These are phyloP conservation scores for Malurus cyaneus DNA, from an alignment of 2,113 vertebrate species.

Conservation along the genomic window DNA sequence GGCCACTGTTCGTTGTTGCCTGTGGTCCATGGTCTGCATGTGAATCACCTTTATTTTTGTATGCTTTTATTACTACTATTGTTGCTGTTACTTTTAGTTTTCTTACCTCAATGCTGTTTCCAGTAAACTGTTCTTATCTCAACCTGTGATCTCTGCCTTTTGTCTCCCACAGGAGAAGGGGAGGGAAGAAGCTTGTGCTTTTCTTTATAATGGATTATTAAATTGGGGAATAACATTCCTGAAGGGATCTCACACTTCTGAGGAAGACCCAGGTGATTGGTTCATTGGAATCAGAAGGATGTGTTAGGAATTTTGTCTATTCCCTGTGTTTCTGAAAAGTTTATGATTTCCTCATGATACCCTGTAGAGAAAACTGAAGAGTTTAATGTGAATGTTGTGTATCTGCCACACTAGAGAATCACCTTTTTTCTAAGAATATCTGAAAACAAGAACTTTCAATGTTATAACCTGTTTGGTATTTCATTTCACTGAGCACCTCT, in stretches of 20 bases:
- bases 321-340: not conserved
- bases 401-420: not conserved
- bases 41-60: not conserved
- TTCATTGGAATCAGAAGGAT: not conserved
- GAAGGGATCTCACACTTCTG: not conserved
- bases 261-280: not conserved
- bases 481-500: not conserved
- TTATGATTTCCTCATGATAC: not conserved
- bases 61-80: not conserved
- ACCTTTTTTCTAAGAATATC: not conserved
- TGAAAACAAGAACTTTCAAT: not conserved
- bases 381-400: not conserved
- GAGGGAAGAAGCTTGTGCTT: not conserved
- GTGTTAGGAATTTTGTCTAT: not conserved
- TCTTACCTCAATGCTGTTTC: not conserved
- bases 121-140: not conserved
- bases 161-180: not conserved
- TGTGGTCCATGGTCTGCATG: no score
- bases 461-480: not conserved
- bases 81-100: not conserved
- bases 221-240: not conserved
- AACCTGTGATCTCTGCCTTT: fast-evolving
- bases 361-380: not conserved
- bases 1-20: fast-evolving
- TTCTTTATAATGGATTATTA: not conserved